Base-by-base conservation (phyloP, 2,888 invertebrate species). In the Hymenopus coronatus region DNA sequence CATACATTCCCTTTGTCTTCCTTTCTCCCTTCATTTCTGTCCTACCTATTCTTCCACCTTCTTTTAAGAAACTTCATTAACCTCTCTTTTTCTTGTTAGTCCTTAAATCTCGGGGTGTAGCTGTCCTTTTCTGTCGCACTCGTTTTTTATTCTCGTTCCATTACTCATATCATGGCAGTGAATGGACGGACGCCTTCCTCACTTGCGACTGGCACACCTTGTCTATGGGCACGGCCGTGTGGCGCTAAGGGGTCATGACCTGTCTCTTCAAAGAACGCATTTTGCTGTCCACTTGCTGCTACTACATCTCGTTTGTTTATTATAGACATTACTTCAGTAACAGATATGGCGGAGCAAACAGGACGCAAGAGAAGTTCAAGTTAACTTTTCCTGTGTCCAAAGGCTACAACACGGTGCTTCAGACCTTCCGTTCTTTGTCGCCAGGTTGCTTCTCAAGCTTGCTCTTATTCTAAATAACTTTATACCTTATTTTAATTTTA, bases 71-170 rank as follows among this genome's bases (percentile, higher is more conserved):
- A 85, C 85, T 85, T 85, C 85, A 85, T 85, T 85, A 85, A 70
- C 85, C 33, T 70, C 28, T 70, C 14, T 70, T 70, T 70, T 70
- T 20, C 54, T 70, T 25, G 54, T 70, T 70, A 70, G 54, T 20
- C 54, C 54, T 70, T 70, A 70, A 70, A 70, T 70, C 54, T 70
- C 54, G 25, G 25, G 4, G 54, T 85, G 7, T 70, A 46, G 7
- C 85, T 28, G 28, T 46, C 85, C 28, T 70, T 28, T 54, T 85
- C 28, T 54, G 8, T 85, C 54, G 28, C 54, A 25, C 54, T 85
- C 85, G 28, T 85, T 85, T 84, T 85, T 85, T 85, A 85, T 85
- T 28, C 85, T 54, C 70, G 46, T 70, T 54, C 85, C 85, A 85
- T 85, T 70, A 85, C 85, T 70, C 28, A 70, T 85, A 85, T 85